Evolutionary conservation across 2,888 invertebrate species (phyloP), one percentile per base, ranked within the genome.

Genomic region (Lasioglossum calceatum): DNA sequence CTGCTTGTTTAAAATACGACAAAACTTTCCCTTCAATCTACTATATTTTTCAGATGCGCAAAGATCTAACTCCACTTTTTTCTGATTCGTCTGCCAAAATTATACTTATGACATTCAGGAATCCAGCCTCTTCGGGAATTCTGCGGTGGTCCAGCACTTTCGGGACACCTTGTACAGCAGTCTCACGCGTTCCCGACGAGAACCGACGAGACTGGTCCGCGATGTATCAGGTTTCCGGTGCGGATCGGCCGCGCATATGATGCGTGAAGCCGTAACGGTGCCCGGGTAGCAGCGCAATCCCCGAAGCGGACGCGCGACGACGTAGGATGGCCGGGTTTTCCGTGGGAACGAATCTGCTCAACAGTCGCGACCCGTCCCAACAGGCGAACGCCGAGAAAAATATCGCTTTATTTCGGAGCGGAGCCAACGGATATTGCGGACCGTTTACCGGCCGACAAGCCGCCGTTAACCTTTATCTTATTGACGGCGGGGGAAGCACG

Each of bases 231-330:
- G 85, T 90, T 90, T 82, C 89, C 82, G 84, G 74, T 74, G 81
- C 75, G 32, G 86, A 91, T 89, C 82, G 87, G 73, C 77, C 72
- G 85, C 81, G 79, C 82, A 85, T 78, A 84, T 85, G 85, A 85
- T 79, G 90, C 89, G 87, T 85, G 90, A 90, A 91, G 89, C 87
- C 89, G 84, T 90, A 87, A 91, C 89, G 75, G 77, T 86, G 87
- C 36, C 58, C 36, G 44, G 19, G 32, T 2, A 23, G 44, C 61
- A 4, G 72, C 44, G 64, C 19, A 23, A 44, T 77, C 61, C 64
- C 23, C 77, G 16, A 67, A 36, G n/a, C 58, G n/a, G n/a, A n/a
- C 64, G 47, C 74, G 27, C 78, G 80, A 72, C 71, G 72, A 81
- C 75, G 14, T 61, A 14, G 23, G 23, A 44, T 2, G 61, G 36